These are phyloP conservation scores for Chaetorhynchus papuensis DNA, from an alignment of 2,113 vertebrate genomes.

Conservation along the genomic window DNA sequence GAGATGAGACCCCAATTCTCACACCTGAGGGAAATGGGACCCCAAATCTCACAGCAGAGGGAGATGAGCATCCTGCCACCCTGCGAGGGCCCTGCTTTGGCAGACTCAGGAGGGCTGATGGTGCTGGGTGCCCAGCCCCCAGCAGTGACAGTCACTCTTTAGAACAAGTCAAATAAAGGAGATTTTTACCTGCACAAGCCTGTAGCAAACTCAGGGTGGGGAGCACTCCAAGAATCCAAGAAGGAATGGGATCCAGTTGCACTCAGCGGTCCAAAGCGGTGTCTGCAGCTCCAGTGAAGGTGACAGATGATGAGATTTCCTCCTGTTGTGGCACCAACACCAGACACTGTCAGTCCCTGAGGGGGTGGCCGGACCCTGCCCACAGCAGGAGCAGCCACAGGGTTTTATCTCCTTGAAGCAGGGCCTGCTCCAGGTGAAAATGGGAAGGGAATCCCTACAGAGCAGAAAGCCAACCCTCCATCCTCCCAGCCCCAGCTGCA, in stretches of 20 bases:
- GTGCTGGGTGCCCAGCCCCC: not conserved
- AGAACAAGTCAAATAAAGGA: not conserved
- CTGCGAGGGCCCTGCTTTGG: not conserved
- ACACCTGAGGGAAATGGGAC: not conserved
- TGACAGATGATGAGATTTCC: not conserved
- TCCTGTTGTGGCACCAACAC: not conserved
- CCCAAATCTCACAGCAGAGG: too few relatives aligned
- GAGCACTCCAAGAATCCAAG: not conserved
- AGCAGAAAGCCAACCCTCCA: not conserved
- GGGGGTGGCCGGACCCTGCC: not conserved
- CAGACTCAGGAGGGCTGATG: not conserved
- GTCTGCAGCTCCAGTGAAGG: not conserved
- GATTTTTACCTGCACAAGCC: not conserved
- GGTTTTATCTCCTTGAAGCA: not conserved
- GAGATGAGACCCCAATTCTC: not conserved
- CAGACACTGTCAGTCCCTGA: not conserved
- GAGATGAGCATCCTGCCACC: not conserved
- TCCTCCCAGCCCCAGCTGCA: not conserved
- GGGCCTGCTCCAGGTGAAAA: not conserved
- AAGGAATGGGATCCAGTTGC: not conserved
- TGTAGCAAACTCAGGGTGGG: not conserved
- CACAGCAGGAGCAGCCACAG: not conserved
- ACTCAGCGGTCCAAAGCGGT: accelerated
- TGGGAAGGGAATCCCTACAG: not conserved
- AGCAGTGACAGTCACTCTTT: not conserved